Percentiles rank a stretch among this genome's conserved stretches.
These are phyloP conservation scores for Caenorhabditis japonica DNA, from an alignment of 2,888 invertebrate species.

Conservation along the genomic window DNA sequence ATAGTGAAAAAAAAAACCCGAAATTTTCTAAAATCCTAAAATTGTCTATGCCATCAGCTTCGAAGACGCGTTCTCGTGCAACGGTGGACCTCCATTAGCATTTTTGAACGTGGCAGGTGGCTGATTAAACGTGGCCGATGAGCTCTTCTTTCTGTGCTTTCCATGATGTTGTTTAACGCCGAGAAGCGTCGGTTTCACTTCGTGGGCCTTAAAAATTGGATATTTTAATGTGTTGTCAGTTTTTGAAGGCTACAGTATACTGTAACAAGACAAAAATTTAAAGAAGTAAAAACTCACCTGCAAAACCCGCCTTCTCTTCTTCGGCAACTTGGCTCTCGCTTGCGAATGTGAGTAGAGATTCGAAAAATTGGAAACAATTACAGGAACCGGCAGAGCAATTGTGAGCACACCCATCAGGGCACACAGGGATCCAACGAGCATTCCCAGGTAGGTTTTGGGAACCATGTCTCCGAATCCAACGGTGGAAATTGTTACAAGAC, in stretches of 20 bases:
- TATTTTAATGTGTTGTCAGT: neutral
- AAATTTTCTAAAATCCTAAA: too few relatives aligned
- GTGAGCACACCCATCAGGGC: slow-evolving; percentile 76
- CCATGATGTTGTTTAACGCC: slow-evolving; percentile 60
- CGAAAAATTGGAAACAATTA: slow-evolving; percentile 75
- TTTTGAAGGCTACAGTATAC: too few relatives aligned
- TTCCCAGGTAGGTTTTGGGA: slow-evolving; percentile 71
- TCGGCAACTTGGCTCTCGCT: slow-evolving; percentile 69
- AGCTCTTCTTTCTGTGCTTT: slow-evolving; percentile 65
- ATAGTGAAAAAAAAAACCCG: neutral
- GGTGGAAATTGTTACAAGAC: slow-evolving; percentile 71
- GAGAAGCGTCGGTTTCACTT: slow-evolving; percentile 65
- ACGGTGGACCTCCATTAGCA: slow-evolving; percentile 53
- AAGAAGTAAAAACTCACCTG: slow-evolving; percentile 53
- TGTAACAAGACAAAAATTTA: too few relatives aligned
- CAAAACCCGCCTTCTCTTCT: slow-evolving; percentile 66
- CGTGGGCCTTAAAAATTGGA: slow-evolving; percentile 62
- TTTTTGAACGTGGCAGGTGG: slow-evolving; percentile 41
- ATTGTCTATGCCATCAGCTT: slow-evolving; percentile 57
- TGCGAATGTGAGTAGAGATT: slow-evolving; percentile 74
- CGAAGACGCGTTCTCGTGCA: slow-evolving; percentile 47
- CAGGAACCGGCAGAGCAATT: slow-evolving; percentile 72
- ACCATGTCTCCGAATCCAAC: slow-evolving; percentile 74
- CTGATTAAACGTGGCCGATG: slow-evolving; percentile 52
- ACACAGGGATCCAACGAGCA: slow-evolving; percentile 74